Conservation (phyloP, 2,797 vertebrate species). For the Bradypodion ventrale region DNA sequence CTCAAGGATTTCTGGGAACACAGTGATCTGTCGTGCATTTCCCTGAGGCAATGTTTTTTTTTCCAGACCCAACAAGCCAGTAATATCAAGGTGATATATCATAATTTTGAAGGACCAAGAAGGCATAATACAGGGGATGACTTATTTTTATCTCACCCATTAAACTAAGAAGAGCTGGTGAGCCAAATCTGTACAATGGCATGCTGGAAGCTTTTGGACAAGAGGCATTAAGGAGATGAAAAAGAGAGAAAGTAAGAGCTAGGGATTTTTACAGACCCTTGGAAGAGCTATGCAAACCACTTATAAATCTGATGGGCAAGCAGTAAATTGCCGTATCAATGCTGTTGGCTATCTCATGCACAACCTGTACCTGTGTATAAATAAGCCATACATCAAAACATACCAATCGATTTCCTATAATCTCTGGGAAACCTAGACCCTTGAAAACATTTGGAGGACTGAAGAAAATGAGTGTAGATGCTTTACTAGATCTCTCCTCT, state of each 20-base stretch:
- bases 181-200: not conserved
- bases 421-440: not conserved
- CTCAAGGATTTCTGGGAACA: not conserved
- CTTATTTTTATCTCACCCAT: not conserved
- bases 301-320: not conserved
- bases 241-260: not conserved
- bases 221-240: not conserved
- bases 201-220: not conserved
- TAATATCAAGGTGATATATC: not conserved
- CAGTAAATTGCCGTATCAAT: not conserved
- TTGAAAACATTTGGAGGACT: not conserved
- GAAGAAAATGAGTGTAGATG: not conserved
- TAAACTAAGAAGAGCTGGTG: not conserved
- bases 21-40: not conserved
- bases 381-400: not conserved
- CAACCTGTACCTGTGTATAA: not conserved
- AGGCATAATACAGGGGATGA: not conserved
- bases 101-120: not conserved
- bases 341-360: not conserved
- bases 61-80: not conserved
- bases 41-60: not conserved
- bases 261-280: not conserved
- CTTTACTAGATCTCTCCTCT: not conserved
- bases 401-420: not conserved
- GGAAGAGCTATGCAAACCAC: not conserved